Base-by-base conservation (phyloP, 2,888 invertebrate species). In the Catocala nupta region DNA sequence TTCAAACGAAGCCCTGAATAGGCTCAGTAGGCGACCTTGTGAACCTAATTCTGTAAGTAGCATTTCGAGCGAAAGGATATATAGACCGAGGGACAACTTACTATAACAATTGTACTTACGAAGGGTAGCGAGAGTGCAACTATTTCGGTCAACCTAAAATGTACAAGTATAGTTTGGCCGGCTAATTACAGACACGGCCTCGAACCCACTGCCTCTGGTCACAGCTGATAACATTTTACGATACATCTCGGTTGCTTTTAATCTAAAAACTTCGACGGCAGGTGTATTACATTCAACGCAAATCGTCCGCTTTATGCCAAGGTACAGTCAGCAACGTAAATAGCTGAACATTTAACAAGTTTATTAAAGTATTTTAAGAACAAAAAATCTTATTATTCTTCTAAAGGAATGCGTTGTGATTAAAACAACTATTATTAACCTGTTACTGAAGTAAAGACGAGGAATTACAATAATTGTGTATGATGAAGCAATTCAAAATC, bases 221-320 rank as follows among this genome's bases (percentile, higher is more conserved):
- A 69, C 62, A 62, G 49, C 52, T 58, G 60, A 54, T 59, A 58
- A 60, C 44, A 47, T 55, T 57, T 55, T 47, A 57, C 44, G 57
- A 48, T 51, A 36, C 9, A 52, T 10, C 11, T 50, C 48, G 36
- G 48, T 25, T n/a, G 45, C 1, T 33, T 10, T 36, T 16, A 25
- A 7, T 12, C 16, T 42, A 12, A 9, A n/a, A 39, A 52, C 33
- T 39, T n/a, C 25, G 43, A 1, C 10, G 34, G 12, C 33, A 13
- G 6, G 44, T 44, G 16, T 58, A 45, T 51, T 34, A n/a, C 16
- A 13, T 8, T 25, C 8, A 10, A 5, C 6, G 13, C 5, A 34
- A 36, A 51, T 51, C 12, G 34, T 1, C 12, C 4, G 12, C n/a
- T 12, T 12, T 45, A 45, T 5, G 12, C 0, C 47, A 8, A 48